phyloP scores from a whole-genome alignment of 2,113 vertebrate genomes.

The Sciurus niger region DNA sequence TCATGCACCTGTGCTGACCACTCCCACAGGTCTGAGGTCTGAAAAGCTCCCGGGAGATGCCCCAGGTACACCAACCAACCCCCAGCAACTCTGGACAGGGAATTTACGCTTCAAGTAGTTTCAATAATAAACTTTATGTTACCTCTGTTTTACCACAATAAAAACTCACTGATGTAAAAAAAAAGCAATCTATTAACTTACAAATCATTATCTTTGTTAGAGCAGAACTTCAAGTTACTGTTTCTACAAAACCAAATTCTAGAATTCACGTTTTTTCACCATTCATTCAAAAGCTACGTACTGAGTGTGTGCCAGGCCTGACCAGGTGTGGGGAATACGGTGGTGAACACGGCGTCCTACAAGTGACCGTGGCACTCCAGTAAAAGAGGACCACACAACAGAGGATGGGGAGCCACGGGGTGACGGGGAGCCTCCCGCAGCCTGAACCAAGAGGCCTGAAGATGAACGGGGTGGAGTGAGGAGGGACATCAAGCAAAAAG shows the following conservation, averaged over 20 bases:
- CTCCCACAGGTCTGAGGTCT: neutral
- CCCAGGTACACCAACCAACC: neutral
- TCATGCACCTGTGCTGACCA: neutral
- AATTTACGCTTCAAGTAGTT: no score
- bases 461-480: rapidly evolving
- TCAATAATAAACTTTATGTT: no score
- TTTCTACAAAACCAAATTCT: neutral
- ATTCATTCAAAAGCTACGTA: constrained; percentile 4
- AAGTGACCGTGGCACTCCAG: neutral
- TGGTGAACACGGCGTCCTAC: neutral
- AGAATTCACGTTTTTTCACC: neutral
- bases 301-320: neutral
- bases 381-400: neutral
- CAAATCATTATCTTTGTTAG: neutral
- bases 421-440: neutral
- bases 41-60: neutral
- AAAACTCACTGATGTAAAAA: neutral
- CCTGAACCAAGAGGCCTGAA: neutral
- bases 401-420: neutral
- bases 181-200: neutral
- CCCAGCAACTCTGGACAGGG: no score
- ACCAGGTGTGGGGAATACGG: neutral
- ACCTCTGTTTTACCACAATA: no score
- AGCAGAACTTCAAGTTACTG: neutral
- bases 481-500: neutral